Percentiles rank a stretch among this genome's conserved stretches.
These are phyloP conservation scores for Odocoileus hemionus DNA, from an alignment of 2,113 vertebrate genomes.

Conservation along the genomic window DNA sequence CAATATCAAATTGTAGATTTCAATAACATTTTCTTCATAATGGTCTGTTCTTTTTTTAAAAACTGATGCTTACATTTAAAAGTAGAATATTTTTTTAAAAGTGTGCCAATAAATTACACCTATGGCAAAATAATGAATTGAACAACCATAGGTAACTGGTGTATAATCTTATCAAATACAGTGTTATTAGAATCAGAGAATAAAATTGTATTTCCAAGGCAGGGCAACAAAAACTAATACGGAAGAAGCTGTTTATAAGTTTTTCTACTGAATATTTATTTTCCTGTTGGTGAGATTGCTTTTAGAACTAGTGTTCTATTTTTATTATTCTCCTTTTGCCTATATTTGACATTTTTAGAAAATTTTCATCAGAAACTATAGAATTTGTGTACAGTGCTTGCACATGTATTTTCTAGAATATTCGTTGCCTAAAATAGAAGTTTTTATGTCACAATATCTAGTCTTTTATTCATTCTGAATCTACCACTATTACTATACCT, in stretches of 20 bases:
- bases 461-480: neutral
- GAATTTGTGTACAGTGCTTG: neutral
- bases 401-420: neutral
- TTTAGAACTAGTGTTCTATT: neutral
- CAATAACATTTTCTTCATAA: slow-evolving; percentile 8
- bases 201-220: neutral
- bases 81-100: neutral
- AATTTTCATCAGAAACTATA: neutral
- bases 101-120: neutral
- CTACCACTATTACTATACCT: neutral
- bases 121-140: neutral
- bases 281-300: neutral
- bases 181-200: neutral
- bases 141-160: neutral
- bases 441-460: neutral
- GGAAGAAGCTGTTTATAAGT: neutral
- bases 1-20: slow-evolving; percentile 15
- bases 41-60: neutral
- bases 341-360: slow-evolving; percentile 12
- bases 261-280: neutral
- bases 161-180: neutral
- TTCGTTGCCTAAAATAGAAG: neutral
- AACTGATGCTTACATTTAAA: neutral
- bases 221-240: neutral
- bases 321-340: neutral